Evolutionary conservation across 2,888 invertebrate genomes (phyloP).

Genomic region (Eupithecia dodoneata): DNA sequence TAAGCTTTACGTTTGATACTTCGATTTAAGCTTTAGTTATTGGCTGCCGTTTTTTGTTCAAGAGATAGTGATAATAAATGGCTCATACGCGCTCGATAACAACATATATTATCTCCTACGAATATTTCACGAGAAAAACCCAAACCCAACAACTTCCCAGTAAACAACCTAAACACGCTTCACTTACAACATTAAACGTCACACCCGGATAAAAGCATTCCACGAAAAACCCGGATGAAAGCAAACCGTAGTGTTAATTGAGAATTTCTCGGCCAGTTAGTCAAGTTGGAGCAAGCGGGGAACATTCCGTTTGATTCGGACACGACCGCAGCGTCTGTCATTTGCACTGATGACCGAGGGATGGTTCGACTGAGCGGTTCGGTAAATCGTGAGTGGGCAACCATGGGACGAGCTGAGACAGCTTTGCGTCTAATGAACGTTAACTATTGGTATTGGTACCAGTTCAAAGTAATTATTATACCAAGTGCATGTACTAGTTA

Average conservation of each 20-base stretch:
- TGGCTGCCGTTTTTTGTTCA: slow-evolving; percentile 11
- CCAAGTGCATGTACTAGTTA: neutral
- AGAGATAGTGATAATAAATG: slow-evolving; percentile 7
- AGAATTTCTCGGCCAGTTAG: slow-evolving; percentile 33
- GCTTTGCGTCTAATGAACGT: neutral
- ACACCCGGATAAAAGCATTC: slow-evolving; percentile 16
- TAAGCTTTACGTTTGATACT: slow-evolving; percentile 42
- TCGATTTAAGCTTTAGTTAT: slow-evolving; percentile 30
- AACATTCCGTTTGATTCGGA: slow-evolving; percentile 38
- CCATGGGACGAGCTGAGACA: neutral
- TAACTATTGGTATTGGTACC: neutral
- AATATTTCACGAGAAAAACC: neutral
- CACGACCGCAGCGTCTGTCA: slow-evolving; percentile 34
- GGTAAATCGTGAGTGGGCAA: slow-evolving; percentile 6
- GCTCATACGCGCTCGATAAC: neutral
- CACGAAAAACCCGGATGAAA: slow-evolving; percentile 28
- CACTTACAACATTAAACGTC: slow-evolving; percentile 9
- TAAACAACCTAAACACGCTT: slow-evolving; percentile 5
- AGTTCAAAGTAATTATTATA: neutral
- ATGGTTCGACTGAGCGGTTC: neutral
- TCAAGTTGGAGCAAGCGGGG: slow-evolving; percentile 23
- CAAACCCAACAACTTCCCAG: neutral
- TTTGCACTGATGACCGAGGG: slow-evolving; percentile 31
- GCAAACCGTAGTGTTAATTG: slow-evolving; percentile 35
- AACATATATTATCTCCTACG: neutral